Base-by-base conservation (phyloP, 1,140 invertebrate species). In the Dendrolimus kikuchii region DNA sequence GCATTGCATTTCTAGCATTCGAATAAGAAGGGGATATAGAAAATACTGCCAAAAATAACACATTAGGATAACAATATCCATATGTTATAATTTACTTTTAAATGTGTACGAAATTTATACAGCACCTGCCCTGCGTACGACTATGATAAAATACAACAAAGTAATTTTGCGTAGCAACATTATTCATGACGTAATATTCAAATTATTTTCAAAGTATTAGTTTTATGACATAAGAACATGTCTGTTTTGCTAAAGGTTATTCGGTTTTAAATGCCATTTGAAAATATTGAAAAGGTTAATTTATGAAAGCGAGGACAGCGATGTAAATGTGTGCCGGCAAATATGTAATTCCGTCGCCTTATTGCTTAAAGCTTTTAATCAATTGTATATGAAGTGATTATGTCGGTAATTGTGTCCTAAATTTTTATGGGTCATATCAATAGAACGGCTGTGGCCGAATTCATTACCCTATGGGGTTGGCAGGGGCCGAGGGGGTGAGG, bases 371-470 rank as follows among this genome's bases (percentile, higher is more conserved):
- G 10, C 48, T 39, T 49, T 40, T 38, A 51, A 38, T 51, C 23
- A 9, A 44, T 56, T 49, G 7, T 44, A 56, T 49, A 65, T 51
- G 60, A 53, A 59, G 53, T 63, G 60, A 62, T 68, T 64, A 68
- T 64, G 60, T 42, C 62, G 66, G 70, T 71, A 70, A 78, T 73
- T 65, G 69, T 61, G 75, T 57, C 62, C 71, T 74, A 75, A 73
- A 75, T 78, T 75, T 74, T 78, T 76, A 71, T 76, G 74, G 76
- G 76, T 79, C 73, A 71, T 68, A 68, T 63, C 67, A 65, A 75
- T 69, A 74, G 66, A 65, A 62, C 60, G 69, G 57, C 58, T 62
- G 64, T 73, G 70, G 77, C 66, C 74, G 68, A 71, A 77, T 77
- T 78, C 71, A 78, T 79, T 78, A 78, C 69, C 68, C 70, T 73